Percentiles rank a stretch among this genome's conserved stretches.
Evolutionary conservation across 1,140 invertebrate species (phyloP).

Genomic region (Metaphire vulgaris): DNA sequence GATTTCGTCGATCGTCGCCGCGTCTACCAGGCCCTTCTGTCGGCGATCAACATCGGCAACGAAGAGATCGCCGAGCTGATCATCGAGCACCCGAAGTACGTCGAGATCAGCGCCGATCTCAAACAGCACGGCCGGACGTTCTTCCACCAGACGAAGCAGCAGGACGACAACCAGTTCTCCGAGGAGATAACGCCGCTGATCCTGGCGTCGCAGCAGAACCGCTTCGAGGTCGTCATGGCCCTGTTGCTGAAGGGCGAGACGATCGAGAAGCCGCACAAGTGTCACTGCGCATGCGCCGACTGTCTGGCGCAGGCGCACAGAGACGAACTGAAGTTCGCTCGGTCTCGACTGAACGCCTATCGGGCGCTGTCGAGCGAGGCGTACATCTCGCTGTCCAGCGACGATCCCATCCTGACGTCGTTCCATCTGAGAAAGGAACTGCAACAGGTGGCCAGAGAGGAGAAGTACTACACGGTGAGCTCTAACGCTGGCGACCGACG

Average conservation of each 20-base stretch:
- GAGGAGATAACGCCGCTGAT: slow-evolving; percentile 47
- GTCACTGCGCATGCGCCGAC: slow-evolving; percentile 58
- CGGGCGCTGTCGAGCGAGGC: slow-evolving; percentile 50
- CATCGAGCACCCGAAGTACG: slow-evolving; percentile 47
- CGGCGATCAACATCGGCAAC: slow-evolving; percentile 48
- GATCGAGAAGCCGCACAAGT: slow-evolving; percentile 57
- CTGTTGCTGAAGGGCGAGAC: slow-evolving; percentile 47
- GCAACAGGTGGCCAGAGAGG: slow-evolving; percentile 21
- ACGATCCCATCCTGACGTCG: slow-evolving; percentile 62
- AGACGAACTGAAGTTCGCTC: slow-evolving; percentile 35
- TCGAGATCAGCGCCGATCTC: slow-evolving; percentile 40
- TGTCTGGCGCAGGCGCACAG: slow-evolving; percentile 51
- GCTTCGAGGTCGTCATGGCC: slow-evolving; percentile 50
- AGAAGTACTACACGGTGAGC: slow-evolving; percentile 29
- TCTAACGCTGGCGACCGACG: neutral
- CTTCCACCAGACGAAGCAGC: neutral
- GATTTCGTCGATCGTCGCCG: slow-evolving; percentile 42
- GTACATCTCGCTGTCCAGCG: slow-evolving; percentile 61
- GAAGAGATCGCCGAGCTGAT: slow-evolving; percentile 49
- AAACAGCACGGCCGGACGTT: slow-evolving; percentile 31
- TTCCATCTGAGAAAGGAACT: slow-evolving; percentile 60
- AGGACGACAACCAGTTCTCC: slow-evolving; percentile 26
- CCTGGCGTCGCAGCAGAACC: slow-evolving; percentile 48
- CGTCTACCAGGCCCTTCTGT: slow-evolving; percentile 48
- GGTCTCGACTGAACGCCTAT: slow-evolving; percentile 49